Evolutionary conservation across 2,888 invertebrate species (phyloP).

Genomic region (Rhorus exstirpatorius): DNA sequence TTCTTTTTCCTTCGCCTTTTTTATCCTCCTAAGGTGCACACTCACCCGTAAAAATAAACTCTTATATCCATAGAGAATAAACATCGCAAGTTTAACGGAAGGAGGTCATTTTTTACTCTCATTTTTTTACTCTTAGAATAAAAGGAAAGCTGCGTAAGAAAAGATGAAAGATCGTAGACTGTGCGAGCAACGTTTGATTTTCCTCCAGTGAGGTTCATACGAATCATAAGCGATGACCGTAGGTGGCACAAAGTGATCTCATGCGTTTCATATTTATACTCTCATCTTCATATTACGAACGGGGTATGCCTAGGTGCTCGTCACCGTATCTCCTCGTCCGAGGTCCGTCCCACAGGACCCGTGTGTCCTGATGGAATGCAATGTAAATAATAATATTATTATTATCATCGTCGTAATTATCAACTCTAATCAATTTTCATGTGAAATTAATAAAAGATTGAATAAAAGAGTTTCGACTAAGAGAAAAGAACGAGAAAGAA

Average conservation of each 20-base stretch:
- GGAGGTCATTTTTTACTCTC: too few relatives aligned
- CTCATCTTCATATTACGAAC: constrained; percentile 82
- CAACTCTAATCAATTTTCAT: background rate
- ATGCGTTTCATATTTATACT: constrained; percentile 82
- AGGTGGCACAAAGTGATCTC: constrained; percentile 80
- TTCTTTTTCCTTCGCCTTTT: background rate
- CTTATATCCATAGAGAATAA: background rate
- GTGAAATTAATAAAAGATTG: too few relatives aligned
- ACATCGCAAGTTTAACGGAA: background rate
- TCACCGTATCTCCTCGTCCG: constrained; percentile 45
- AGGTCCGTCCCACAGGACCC: background rate
- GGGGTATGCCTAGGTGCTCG: constrained; percentile 77
- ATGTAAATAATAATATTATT: too few relatives aligned
- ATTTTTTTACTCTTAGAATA: constrained; percentile 19
- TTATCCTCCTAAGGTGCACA: too few relatives aligned
- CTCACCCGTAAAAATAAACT: background rate
- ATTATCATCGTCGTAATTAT: too few relatives aligned
- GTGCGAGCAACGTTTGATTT: background rate
- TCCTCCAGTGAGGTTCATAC: constrained; percentile 10
- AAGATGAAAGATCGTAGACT: too few relatives aligned
- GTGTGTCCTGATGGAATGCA: background rate
- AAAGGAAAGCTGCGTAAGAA: background rate
- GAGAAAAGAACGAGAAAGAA: background rate
- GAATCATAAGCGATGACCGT: too few relatives aligned
- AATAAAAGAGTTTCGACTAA: too few relatives aligned